Evolutionary conservation across 1,140 invertebrate species (phyloP), one percentile per base, ranked within the genome.

Genomic region (Cecropterus lyciades): DNA sequence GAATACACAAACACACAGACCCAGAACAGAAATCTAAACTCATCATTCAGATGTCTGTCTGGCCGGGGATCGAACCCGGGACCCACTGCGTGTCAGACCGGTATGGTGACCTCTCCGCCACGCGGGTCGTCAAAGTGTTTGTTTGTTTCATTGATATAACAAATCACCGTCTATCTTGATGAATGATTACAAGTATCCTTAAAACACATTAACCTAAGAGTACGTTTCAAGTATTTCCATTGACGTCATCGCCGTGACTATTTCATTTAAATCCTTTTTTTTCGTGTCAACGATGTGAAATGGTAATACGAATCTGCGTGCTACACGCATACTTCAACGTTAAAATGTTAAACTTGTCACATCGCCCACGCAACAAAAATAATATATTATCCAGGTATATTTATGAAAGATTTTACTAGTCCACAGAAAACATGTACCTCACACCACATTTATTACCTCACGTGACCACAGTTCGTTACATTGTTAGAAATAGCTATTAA

Each of bases 301-400:
- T 52, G 53, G 43, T 40, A 60, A 69, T 64, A 76, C 69, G 69
- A 69, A 80, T 75, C 73, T 81, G 87, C 85, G 87, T 89, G 84
- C 70, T 15, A 69, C 85, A 89, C 84, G 85, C 80, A 80, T 74
- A 79, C 70, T 69, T 17, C 42, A 62, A 37, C 53, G 64, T 70
- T 70, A 72, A 76, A 74, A 66, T 65, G 65, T 77, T 77, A 70
- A 75, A 70, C 62, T 68, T 73, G 77, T 72, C 76, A 80, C 66
- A 73, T 55, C 68, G 66, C 48, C 57, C 82, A 84, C 79, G 82
- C 81, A 79, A 87, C 73, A 63, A 80, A 79, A 73, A 76, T 81
- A 81, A 79, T 77, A 30, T 30, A 30, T 30, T 30, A 80, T 70
- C 70, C 65, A 53, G 75, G 70, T 78, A 74, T 75, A 66, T 72